These are phyloP conservation scores for Orchesella cincta DNA, from an alignment of 1,140 invertebrate genomes.

Conservation along the genomic window DNA sequence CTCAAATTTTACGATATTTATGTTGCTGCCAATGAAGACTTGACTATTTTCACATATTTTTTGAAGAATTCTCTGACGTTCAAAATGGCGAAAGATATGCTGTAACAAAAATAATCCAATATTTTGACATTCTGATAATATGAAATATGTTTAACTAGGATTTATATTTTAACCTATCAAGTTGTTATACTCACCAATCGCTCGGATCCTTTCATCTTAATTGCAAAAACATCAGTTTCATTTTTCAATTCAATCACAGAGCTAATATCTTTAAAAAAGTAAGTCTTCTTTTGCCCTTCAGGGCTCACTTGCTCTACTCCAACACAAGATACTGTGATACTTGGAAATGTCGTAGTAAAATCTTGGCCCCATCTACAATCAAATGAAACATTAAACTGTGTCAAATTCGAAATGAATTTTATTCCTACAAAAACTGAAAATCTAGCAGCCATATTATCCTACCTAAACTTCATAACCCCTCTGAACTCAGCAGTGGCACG, in stretches of 20 bases:
- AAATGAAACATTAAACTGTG: constrained; percentile 34
- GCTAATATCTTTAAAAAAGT: constrained; percentile 91
- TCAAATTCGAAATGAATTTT: constrained; percentile 4
- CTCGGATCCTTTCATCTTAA: constrained; percentile 46
- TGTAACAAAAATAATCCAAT: constrained; percentile 35
- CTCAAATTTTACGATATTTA: constrained; percentile 32
- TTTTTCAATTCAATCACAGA: constrained; percentile 66
- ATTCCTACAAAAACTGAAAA: neutral
- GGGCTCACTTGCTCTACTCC: constrained; percentile 47
- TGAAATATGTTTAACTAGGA: neutral
- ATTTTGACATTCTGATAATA: neutral
- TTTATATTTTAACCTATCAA: neutral
- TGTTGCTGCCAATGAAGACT: constrained; percentile 41
- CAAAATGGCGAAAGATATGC: constrained; percentile 50
- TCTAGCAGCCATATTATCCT: neutral
- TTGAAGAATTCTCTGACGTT: constrained; percentile 26
- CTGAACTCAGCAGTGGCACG: constrained; percentile 42
- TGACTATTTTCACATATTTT: constrained; percentile 32
- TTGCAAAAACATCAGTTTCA: constrained; percentile 45
- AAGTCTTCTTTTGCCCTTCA: constrained; percentile 65
- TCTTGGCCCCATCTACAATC: constrained; percentile 48
- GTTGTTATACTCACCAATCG: constrained; percentile 50
- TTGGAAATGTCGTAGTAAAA: constrained; percentile 35
- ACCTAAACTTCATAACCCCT: constrained; percentile 45
- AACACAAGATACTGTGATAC: constrained; percentile 41